These are phyloP conservation scores for Hemichromis elongatus DNA, from an alignment of 2,113 vertebrate species.

Conservation along the genomic window DNA sequence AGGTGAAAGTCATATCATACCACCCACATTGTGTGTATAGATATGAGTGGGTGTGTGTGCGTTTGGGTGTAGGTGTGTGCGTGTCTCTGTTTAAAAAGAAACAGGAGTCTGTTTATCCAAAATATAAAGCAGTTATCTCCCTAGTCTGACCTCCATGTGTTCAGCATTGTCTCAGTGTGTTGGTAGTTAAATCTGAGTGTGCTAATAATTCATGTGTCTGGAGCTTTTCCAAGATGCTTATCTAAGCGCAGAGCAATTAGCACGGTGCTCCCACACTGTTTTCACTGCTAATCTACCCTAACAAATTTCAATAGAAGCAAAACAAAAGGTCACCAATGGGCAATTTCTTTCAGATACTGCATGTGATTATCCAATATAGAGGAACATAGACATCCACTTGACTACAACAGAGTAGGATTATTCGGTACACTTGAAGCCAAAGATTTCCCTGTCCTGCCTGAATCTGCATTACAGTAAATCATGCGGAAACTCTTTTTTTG, in stretches of 20 bases:
- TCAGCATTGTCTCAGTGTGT: constrained; percentile 21
- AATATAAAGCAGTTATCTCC: constrained; percentile 30
- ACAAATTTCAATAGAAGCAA: constrained; percentile 5
- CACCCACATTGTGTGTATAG: constrained; percentile 11
- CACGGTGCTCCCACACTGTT: constrained; percentile 19
- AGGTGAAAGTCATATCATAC: constrained; percentile 44
- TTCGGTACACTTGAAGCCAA: background rate
- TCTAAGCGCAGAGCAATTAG: constrained; percentile 54
- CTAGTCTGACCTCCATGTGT: constrained; percentile 12
- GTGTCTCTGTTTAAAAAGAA: background rate
- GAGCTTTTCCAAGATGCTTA: constrained; percentile 49
- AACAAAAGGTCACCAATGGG: constrained; percentile 18
- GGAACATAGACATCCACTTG: background rate
- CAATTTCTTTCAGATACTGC: constrained; percentile 8
- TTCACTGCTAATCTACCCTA: constrained; percentile 7
- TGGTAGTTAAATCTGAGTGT: constrained; percentile 24
- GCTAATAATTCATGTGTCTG: constrained; percentile 51
- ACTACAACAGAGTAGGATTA: background rate
- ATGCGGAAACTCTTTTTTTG: constrained; percentile 22
- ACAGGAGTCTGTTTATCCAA: background rate
- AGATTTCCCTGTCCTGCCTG: background rate
- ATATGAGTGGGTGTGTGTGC: background rate
- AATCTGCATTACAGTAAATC: background rate
- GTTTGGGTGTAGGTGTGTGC: background rate
- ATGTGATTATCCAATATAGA: constrained; percentile 3